Evolutionary conservation across 2,888 invertebrate genomes (phyloP), one percentile per base, ranked within the genome.

Genomic region (Craniophora ligustri): DNA sequence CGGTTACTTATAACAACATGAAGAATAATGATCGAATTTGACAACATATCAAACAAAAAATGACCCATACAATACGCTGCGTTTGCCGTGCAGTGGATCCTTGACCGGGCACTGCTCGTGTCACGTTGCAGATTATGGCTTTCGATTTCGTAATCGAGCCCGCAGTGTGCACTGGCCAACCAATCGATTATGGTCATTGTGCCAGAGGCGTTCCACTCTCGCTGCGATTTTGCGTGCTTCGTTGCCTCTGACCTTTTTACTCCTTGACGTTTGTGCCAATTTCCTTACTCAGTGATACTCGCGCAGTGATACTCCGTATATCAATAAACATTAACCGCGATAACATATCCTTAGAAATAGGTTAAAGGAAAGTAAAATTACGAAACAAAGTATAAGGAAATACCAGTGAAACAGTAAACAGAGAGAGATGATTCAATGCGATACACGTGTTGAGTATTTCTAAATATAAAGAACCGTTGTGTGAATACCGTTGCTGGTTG

Each of bases 401-500:
- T 80, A 82, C 76, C 75, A 77, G 66, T 75, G 66, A 67, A 78
- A 79, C 78, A 71, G 80, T 78, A 81, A 85, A 83, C 80, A 82
- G 71, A 78, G 66, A 56, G 72, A 78, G 82, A 87, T 89, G 88
- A 90, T 87, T 89, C 88, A 89, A 84, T 87, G 71, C 71, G 60
- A 78, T 79, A 82, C 85, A 86, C 87, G 85, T 89, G 89, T 85
- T 86, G 72, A 59, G 67, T 81, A 79, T 83, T 79, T 86, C 86
- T 89, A 87, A 89, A 89, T 87, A 85, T 86, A 90, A 87, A 88
- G 84, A 81, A 87, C 87, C 89, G 90, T 89, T 91, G 81, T 83
- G 64, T 76, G 78, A 81, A 86, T 87, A 86, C 85, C 84, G 84
- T 86, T 86, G 79, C 78, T 73, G 80, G 67, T 77, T 84, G 82